Conservation (phyloP, 2,888 invertebrate genomes). For the Callosobruchus maculatus region DNA sequence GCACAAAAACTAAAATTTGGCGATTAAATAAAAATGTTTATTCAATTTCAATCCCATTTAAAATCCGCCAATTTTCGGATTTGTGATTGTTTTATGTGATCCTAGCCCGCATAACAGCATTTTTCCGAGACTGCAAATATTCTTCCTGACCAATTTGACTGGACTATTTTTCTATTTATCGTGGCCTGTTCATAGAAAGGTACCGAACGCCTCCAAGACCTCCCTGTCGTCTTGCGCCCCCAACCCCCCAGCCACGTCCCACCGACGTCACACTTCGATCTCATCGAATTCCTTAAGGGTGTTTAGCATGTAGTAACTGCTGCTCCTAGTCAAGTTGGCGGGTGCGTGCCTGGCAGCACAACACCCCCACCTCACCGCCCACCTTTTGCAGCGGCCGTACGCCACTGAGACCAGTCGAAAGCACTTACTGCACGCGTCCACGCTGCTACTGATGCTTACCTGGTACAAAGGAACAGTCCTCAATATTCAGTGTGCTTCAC, state of each 20-base stretch:
- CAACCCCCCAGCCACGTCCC: conserved; percentile 7
- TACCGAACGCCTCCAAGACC: background rate
- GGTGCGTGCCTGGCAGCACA: conserved; percentile 8
- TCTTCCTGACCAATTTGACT: too few relatives aligned
- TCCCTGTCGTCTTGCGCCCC: background rate
- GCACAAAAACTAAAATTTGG: too few relatives aligned
- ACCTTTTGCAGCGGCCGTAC: conserved; percentile 14
- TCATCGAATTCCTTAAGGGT: conserved; percentile 30
- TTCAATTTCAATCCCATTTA: too few relatives aligned
- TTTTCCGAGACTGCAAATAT: too few relatives aligned
- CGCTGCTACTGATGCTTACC: background rate
- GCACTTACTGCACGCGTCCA: background rate
- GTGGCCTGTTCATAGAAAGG: background rate
- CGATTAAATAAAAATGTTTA: too few relatives aligned
- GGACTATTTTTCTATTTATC: too few relatives aligned
- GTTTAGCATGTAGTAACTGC: conserved; percentile 41
- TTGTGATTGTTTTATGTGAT: too few relatives aligned
- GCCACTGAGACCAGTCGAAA: background rate
- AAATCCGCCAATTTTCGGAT: too few relatives aligned
- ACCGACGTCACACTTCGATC: conserved; percentile 14
- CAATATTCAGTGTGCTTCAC: too few relatives aligned
- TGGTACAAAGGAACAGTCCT: background rate
- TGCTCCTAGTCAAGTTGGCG: conserved; percentile 27
- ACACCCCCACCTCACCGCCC: conserved; percentile 20
- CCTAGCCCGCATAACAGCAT: too few relatives aligned